These are phyloP conservation scores for Xenopus borealis DNA, from an alignment of 2,113 vertebrate species.

Conservation along the genomic window DNA sequence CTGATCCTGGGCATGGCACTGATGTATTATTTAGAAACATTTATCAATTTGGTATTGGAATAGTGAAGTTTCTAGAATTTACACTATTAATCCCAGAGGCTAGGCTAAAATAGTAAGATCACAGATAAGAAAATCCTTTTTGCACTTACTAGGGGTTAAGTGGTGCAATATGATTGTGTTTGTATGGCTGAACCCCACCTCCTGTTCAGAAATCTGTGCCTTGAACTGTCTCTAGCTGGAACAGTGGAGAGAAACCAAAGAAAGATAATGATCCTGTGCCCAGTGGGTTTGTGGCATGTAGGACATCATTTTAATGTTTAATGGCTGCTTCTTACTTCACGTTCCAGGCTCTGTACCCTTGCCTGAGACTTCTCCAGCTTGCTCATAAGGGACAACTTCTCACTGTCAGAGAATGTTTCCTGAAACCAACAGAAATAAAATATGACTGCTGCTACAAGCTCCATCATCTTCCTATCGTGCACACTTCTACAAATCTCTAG, in stretches of 20 bases:
- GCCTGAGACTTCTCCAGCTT: slow-evolving; percentile 71
- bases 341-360: slow-evolving; percentile 67
- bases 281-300: too few species aligned
- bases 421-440: slow-evolving; percentile 34
- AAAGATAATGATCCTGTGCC: too few species aligned
- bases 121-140: too few species aligned
- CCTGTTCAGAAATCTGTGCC: slow-evolving; percentile 65
- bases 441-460: background rate
- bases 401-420: slow-evolving; percentile 53
- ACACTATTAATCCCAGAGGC: too few species aligned
- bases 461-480: too few species aligned
- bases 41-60: too few species aligned
- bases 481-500: too few species aligned
- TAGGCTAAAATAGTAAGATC: too few species aligned
- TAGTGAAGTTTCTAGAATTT: too few species aligned
- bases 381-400: slow-evolving; percentile 69
- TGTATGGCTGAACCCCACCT: slow-evolving; percentile 58
- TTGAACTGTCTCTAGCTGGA: slow-evolving; percentile 72
- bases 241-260: background rate
- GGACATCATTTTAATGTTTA: too few species aligned
- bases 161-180: slow-evolving; percentile 42
- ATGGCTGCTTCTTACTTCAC: slow-evolving; percentile 62
- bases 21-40: too few species aligned
- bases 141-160: slow-evolving; percentile 46
- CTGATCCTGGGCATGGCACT: too few species aligned